These are phyloP conservation scores for Thumatha senex DNA, from an alignment of 2,888 invertebrate species.

Conservation along the genomic window DNA sequence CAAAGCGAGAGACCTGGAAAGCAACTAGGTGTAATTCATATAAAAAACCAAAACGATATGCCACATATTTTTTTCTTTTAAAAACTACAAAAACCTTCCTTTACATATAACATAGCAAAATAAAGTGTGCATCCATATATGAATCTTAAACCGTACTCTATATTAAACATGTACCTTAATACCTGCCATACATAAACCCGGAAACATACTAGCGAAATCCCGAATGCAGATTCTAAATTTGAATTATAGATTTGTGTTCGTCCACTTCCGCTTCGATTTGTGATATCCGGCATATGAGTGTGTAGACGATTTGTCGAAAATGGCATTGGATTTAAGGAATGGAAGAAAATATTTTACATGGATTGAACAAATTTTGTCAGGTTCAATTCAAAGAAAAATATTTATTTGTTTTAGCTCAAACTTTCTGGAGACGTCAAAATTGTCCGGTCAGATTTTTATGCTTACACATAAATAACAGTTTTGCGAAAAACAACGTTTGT, in stretches of 20 bases:
- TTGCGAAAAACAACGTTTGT: no score
- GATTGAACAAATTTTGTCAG: not conserved
- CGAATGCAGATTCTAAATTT: conserved; percentile 1
- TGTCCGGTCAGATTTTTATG: no score
- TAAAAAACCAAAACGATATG: no score
- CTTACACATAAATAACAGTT: no score
- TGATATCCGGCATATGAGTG: not conserved
- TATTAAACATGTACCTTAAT: conserved; percentile 4
- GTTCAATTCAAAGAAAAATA: not conserved
- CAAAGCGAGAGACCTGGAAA: no score
- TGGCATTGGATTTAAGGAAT: not conserved
- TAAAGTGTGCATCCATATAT: conserved; percentile 2
- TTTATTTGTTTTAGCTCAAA: not conserved
- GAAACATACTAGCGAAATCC: conserved; percentile 1
- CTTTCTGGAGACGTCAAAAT: not conserved
- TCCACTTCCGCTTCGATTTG: conserved; percentile 1
- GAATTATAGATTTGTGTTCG: conserved; percentile 1
- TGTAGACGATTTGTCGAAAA: conserved; percentile 1
- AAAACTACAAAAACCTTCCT: no score
- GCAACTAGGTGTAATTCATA: no score
- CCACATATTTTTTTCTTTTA: no score
- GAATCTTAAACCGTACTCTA: conserved; percentile 13
- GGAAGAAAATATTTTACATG: not conserved
- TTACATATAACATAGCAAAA: not conserved
- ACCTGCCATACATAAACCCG: conserved; percentile 6